Conservation (phyloP, 2,113 vertebrate species). For the Crotalus helleri region DNA sequence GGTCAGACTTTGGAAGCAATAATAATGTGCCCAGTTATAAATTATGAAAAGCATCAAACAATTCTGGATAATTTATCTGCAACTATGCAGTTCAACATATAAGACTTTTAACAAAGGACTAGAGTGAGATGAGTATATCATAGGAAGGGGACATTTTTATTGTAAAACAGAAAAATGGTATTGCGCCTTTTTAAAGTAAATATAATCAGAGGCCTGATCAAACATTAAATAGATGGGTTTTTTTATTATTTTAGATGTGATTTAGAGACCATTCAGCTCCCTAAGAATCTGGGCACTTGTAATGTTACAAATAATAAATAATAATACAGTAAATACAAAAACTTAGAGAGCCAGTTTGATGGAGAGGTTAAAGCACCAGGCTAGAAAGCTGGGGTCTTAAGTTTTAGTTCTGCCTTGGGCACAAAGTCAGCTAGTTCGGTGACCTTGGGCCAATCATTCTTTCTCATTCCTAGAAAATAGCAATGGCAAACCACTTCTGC, state of each 20-base stretch:
- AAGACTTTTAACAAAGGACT: not conserved
- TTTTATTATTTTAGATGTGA: not conserved
- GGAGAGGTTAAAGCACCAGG: not conserved
- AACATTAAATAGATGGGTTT: not conserved
- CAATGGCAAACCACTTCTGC: not conserved
- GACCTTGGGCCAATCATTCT: not conserved
- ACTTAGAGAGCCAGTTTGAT: not conserved
- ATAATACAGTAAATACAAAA: not conserved
- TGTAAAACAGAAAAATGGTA: not conserved
- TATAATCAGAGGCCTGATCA: not conserved
- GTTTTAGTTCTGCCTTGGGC: not conserved
- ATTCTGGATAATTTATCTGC: not conserved
- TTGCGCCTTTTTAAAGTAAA: not conserved
- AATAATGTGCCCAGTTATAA: not conserved
- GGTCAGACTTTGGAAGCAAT: not conserved
- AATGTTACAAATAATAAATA: not conserved
- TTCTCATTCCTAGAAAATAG: not conserved
- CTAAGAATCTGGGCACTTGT: not conserved
- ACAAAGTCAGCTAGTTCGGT: not conserved
- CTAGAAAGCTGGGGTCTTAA: not conserved
- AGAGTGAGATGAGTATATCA: not conserved
- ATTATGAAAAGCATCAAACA: not conserved
- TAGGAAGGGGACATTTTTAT: no score
- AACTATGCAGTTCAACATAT: not conserved
- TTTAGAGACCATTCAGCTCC: not conserved